A percentile compares a stretch with the other conserved stretches of the same genome.
These are phyloP conservation scores for Limnodromus scolopaceus DNA, from an alignment of 2,797 vertebrate species.

Conservation along the genomic window DNA sequence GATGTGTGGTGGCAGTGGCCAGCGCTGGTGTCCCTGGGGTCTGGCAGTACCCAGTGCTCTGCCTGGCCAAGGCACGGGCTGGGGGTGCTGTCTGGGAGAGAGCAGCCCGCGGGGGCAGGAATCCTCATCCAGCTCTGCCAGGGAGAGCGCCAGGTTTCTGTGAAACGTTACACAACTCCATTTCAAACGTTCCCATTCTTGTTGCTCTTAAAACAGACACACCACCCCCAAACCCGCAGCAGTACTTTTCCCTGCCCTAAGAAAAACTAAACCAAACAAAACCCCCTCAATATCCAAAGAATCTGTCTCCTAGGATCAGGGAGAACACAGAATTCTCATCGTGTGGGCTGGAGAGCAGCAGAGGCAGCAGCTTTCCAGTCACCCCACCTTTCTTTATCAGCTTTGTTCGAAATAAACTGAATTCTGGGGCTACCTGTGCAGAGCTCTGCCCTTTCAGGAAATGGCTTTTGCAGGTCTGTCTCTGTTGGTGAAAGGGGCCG, in stretches of 20 bases:
- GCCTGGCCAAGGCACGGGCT: neutral
- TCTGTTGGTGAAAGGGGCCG: neutral
- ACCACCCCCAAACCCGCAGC: neutral
- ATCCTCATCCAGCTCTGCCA: neutral
- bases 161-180: fast-evolving
- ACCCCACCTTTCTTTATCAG: neutral
- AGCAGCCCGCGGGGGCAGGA: neutral
- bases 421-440: too few species aligned
- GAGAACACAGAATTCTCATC: neutral
- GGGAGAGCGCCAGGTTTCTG: fast-evolving
- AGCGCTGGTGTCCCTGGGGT: fast-evolving
- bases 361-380: neutral
- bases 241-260: neutral
- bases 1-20: neutral
- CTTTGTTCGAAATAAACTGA: neutral
- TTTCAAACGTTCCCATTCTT: neutral
- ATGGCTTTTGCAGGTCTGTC: neutral
- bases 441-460: neutral
- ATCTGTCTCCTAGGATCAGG: neutral
- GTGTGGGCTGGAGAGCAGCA: fast-evolving
- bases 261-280: neutral
- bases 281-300: fast-evolving
- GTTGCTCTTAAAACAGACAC: neutral
- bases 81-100: neutral
- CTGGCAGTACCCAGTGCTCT: neutral